Evolutionary conservation across 2,888 invertebrate genomes (phyloP), one percentile per base, ranked within the genome.

Genomic region (Darwinula stevensoni): DNA sequence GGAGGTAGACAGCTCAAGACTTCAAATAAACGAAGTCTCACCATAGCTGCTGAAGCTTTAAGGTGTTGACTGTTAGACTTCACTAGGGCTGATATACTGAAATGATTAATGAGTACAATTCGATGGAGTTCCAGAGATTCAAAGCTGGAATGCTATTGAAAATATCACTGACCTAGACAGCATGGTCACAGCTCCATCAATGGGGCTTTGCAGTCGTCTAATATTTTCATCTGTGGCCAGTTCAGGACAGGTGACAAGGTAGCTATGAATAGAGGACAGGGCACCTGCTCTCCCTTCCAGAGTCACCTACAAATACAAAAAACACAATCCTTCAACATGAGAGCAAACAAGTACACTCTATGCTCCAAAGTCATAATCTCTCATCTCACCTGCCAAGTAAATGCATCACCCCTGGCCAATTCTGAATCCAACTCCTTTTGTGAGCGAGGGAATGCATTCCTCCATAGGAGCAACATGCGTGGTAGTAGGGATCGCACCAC

Each of bases 351-450:
- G n/a, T n/a, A n/a, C n/a, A n/a, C n/a, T n/a, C n/a, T n/a, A n/a
- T n/a, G n/a, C n/a, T n/a, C n/a, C n/a, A n/a, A n/a, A n/a, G n/a
- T n/a, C n/a, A n/a, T n/a, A n/a, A n/a, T n/a, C n/a, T n/a, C n/a
- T n/a, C n/a, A n/a, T n/a, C 38, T 52, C 36, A 70, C 72, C 61
- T 84, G 82, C 94, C 94, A 94, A n/a, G 94, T 94, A 48, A 94
- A 91, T 1, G 86, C 78, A 55, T 97, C 94, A 4, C 86, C 74
- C 44, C 94, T 61, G 12, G 78, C 69, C 46, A 39, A 88, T 53
- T 97, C 97, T 1, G 86, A 80, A 48, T 94, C 94, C 12, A 97
- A 58, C 51, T 97, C 97, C 47, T 94, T 91, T 26, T 70, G 67
- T 0, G 88, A 88, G 31, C 91, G 63, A 1, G 97, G 94, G 52